Evolutionary conservation across 1,140 invertebrate genomes (phyloP).

Genomic region (Pteromalus puparum): DNA sequence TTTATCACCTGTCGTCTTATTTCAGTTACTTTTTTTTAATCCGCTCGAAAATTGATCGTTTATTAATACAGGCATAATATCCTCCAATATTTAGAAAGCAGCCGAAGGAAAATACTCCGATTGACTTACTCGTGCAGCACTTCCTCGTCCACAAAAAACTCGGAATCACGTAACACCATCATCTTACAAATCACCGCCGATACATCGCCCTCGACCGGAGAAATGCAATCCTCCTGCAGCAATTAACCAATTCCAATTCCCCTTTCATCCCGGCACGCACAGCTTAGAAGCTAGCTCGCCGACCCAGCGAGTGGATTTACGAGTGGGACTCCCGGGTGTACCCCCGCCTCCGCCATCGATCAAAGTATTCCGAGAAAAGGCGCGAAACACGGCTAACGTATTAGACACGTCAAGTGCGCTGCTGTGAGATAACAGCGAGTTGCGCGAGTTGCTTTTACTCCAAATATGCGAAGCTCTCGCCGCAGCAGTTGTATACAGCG

Average conservation of each 20-base stretch:
- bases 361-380: slow-evolving; percentile 5
- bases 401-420: background rate
- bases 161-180: background rate
- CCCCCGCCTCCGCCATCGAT: slow-evolving; percentile 29
- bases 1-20: no score
- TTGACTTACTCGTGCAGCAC: no score
- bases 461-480: background rate
- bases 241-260: slow-evolving; percentile 19
- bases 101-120: no score
- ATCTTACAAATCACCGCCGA: background rate
- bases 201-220: background rate
- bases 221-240: background rate
- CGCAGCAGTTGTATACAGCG: no score
- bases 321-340: background rate
- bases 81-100: no score
- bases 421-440: background rate
- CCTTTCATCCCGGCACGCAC: background rate
- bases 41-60: background rate
- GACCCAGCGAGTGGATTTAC: background rate
- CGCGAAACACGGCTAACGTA: slow-evolving; percentile 17
- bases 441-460: background rate
- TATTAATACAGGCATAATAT: no score
- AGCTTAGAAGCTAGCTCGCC: background rate
- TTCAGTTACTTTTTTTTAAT: no score
- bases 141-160: no score